Evolutionary conservation across 2,113 vertebrate species (phyloP), one percentile per base, ranked within the genome.

Genomic region (Sturnus vulgaris): DNA sequence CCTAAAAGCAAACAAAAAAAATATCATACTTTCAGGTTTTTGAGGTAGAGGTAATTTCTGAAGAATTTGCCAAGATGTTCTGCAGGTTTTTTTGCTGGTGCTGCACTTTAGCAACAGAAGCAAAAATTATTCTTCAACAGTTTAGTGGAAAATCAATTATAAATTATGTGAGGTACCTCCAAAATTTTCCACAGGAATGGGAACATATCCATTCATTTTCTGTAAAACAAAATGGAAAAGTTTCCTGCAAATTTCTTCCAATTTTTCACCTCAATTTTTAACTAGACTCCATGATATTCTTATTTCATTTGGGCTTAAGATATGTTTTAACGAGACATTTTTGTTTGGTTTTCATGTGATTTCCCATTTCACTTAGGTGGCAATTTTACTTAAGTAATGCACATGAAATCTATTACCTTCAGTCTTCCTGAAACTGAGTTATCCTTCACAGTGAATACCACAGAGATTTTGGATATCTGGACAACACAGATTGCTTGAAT

Each of bases 121-220:
- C 31, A 93, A 84, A 92, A 86, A 86, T 73, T 9, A 76, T 87
- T 92, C 83, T 92, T 95, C 87, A 95, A 90, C 81, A 69, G 84
- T 92, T 95, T 94, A 90, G 94, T 95, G 96, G 96, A 97, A 97
- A 97, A 97, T 95, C 93, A 97, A 95, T 96, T 96, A 96, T 50
- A 85, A 96, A 95, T 94, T 95, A 95, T 85, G 75, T 91, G 89
- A 95, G 89, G 73, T 82, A 87, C 86, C 73, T 95, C 73, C 65
- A 82, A 63, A 92, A 82, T 91, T 95, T 95, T 95, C 95, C 91
- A 91, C 77, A 95, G 89, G 92, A 95, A 85, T 69, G 86, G 96
- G 89, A 97, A 91, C 11, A 35, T 11, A 66, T 95, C 89, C 93
- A 96, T 88, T 92, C 63, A 77, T 80, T 96, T 96, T 97, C 82